These are phyloP conservation scores for Halocaridina rubra DNA, from an alignment of 2,888 invertebrate species.

Conservation along the genomic window DNA sequence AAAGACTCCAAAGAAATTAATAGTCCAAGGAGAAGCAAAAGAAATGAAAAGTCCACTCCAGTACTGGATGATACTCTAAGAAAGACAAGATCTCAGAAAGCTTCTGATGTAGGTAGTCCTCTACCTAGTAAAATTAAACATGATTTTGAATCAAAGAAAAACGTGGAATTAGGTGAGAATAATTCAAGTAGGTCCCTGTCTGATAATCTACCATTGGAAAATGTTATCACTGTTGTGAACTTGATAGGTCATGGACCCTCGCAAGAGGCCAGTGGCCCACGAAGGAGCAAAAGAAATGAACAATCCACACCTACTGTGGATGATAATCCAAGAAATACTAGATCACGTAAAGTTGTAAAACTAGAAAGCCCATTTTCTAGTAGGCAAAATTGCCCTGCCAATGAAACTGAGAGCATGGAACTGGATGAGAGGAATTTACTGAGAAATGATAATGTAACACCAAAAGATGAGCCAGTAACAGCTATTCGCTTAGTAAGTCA, in stretches of 20 bases:
- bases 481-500: neutral
- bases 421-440: too few species aligned
- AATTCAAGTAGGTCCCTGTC: neutral
- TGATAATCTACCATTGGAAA: neutral
- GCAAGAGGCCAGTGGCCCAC: neutral
- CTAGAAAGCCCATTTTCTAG: too few species aligned
- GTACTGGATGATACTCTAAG: neutral
- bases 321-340: neutral
- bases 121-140: neutral
- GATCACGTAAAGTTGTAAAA: neutral
- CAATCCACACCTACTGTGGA: neutral
- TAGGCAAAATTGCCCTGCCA: too few species aligned
- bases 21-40: neutral
- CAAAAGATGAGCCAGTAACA: constrained; percentile 5
- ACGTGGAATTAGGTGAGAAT: neutral
- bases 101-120: neutral
- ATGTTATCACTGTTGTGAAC: neutral
- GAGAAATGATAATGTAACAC: constrained; percentile 39
- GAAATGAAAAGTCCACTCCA: neutral
- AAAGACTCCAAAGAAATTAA: neutral
- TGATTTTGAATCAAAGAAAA: neutral
- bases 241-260: neutral
- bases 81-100: neutral
- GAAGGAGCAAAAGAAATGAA: neutral
- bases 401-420: too few species aligned